Percentiles rank a stretch among this genome's conserved stretches.
Evolutionary conservation across 2,888 invertebrate species (phyloP).

Genomic region (Drosophila mulleri): DNA sequence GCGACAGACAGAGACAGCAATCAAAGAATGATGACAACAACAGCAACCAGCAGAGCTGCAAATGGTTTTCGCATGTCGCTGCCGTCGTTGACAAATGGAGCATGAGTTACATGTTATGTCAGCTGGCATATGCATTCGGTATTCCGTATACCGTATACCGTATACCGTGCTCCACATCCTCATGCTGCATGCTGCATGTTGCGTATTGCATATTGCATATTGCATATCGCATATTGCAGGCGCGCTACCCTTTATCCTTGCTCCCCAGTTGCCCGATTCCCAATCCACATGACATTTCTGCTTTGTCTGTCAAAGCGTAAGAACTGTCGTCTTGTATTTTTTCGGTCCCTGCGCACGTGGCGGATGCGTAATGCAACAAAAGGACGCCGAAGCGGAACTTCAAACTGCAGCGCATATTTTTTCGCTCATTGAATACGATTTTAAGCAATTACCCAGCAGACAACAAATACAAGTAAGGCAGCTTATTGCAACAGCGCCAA

Average conservation of each 20-base stretch:
- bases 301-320: slow-evolving; percentile 45
- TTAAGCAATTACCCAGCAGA: slow-evolving; percentile 43
- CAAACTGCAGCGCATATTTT: slow-evolving; percentile 7
- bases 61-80: slow-evolving; percentile 51
- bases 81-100: slow-evolving; percentile 68
- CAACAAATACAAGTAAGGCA: slow-evolving; percentile 19
- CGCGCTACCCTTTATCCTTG: background rate
- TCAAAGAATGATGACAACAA: background rate
- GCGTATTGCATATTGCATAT: background rate
- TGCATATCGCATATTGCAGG: slow-evolving; percentile 3
- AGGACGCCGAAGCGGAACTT: background rate
- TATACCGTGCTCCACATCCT: no score
- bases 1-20: slow-evolving; percentile 10
- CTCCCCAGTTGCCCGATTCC: slow-evolving; percentile 20
- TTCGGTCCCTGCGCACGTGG: slow-evolving; percentile 36
- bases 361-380: slow-evolving; percentile 52
- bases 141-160: background rate
- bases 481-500: slow-evolving; percentile 25
- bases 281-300: slow-evolving; percentile 39
- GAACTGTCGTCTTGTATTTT: slow-evolving; percentile 20
- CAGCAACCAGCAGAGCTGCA: slow-evolving; percentile 21
- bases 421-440: slow-evolving; percentile 2
- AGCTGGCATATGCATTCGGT: slow-evolving; percentile 43
- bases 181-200: background rate
- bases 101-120: slow-evolving; percentile 63